Base-by-base conservation (phyloP, 2,797 vertebrate genomes). In the Enoplosus armatus region DNA sequence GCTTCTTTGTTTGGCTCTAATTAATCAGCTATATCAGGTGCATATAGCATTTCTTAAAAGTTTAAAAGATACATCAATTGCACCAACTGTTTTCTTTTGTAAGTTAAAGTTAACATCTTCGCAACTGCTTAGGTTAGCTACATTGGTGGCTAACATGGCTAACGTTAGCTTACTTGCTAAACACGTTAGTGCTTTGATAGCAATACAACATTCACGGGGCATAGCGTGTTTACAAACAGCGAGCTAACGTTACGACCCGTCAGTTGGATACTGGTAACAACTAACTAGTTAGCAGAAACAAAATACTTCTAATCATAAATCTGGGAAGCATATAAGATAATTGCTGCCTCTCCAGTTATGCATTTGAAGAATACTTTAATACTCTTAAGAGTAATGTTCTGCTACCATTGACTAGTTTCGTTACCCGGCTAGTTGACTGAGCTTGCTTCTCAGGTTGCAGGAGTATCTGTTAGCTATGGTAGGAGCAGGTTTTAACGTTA, bases 151-250 rank as follows among this genome's bases (percentile, higher is more conserved):
- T 86, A 82, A 37, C 33, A 8, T n/a, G 9, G 87, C 90, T 91
- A 85, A 79, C 50, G 60, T 65, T 86, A 87, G 87, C 91, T 12
- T 37, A 27, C 35, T 20, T 56, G 85, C 76, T 81, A 84, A 85
- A 74, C 26, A 50, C 50, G 66, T 62, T 73, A 85, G 61, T 69
- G 71, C 63, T 79, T 58, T 58, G 79, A 53, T 64, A 78, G 75
- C 76, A 73, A 12, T 22, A 45, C 75, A 77, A 67, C 75, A 73
- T 71, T 51, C 26, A 55, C 55, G 27, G 71, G 5, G 27, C 27
- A 22, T 26, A 59, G 72, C 55, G 35, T 92, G 89, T 94, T 94
- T 91, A 93, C 91, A 92, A 91, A 89, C 86, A 83, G 47, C 22
- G 41, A 72, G 69, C 67, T 50, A 79, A 48, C 5, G 18, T 63